A percentile compares a stretch with the other conserved stretches of the same genome.
These are phyloP conservation scores for Sebastes alutus DNA, from an alignment of 2,797 vertebrate species.

Conservation along the genomic window DNA sequence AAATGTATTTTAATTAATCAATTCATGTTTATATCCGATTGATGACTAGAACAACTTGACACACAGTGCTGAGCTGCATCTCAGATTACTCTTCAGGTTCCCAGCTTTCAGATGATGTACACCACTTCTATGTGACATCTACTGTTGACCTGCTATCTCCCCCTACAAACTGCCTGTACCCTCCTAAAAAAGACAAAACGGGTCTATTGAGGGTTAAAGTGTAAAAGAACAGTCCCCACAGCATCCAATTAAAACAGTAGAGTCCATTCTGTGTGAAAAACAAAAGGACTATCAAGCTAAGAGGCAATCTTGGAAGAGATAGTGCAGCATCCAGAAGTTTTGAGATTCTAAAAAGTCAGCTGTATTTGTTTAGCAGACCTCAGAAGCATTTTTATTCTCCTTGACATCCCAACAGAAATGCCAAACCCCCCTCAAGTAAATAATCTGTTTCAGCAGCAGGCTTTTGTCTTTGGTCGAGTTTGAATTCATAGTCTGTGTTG, in stretches of 20 bases:
- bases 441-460: background rate
- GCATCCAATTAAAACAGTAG: slow-evolving; percentile 6
- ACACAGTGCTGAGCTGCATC: too few relatives aligned
- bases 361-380: background rate
- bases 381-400: background rate
- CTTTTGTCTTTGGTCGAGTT: background rate
- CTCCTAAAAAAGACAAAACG: too few relatives aligned
- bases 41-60: too few relatives aligned
- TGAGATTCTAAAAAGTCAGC: background rate
- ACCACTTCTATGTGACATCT: too few relatives aligned
- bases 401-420: background rate
- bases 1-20: too few relatives aligned
- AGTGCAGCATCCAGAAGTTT: background rate
- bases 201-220: background rate
- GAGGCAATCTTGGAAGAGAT: background rate
- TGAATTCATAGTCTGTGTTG: background rate
- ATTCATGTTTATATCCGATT: too few relatives aligned
- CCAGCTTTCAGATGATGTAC: too few relatives aligned
- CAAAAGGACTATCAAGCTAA: slow-evolving; percentile 8
- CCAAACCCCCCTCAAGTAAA: background rate
- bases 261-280: slow-evolving; percentile 14
- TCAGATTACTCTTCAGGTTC: too few relatives aligned
- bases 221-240: background rate
- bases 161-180: too few relatives aligned
- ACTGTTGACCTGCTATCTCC: too few relatives aligned